Conservation (phyloP, 2,113 vertebrate species). For the Scolopax mira region DNA sequence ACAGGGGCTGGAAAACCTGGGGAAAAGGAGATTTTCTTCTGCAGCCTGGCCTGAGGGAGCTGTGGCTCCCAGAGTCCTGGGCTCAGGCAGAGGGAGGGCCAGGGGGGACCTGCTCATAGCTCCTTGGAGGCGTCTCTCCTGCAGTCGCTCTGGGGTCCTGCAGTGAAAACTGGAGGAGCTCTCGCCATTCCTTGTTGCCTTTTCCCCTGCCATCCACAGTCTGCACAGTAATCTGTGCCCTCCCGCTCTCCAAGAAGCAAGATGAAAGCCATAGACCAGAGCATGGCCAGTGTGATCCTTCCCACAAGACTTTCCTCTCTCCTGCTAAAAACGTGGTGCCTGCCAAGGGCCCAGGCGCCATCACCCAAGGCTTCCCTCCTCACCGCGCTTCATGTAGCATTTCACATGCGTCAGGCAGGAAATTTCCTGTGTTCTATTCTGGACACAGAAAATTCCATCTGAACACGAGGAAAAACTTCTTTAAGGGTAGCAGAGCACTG, state of each 20-base stretch:
- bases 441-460: background rate
- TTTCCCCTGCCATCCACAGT: background rate
- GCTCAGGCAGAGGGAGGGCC: background rate
- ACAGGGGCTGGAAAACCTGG: background rate
- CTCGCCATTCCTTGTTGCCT: background rate
- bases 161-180: background rate
- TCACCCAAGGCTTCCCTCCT: background rate
- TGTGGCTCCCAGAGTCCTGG: rapidly evolving
- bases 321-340: background rate
- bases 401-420: background rate
- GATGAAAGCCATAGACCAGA: background rate
- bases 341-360: background rate
- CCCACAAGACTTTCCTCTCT: background rate
- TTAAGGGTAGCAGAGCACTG: background rate
- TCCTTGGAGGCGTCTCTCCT: background rate
- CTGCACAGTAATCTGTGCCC: background rate
- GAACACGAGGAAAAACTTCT: background rate
- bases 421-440: background rate
- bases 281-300: background rate
- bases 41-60: background rate
- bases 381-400: rapidly evolving
- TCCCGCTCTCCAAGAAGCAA: background rate
- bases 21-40: background rate
- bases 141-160: background rate
- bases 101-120: background rate